A percentile compares a stretch with the other conserved stretches of the same genome.
Conservation (phyloP, 2,113 vertebrate species). For the Neolamprologus falcicula region DNA sequence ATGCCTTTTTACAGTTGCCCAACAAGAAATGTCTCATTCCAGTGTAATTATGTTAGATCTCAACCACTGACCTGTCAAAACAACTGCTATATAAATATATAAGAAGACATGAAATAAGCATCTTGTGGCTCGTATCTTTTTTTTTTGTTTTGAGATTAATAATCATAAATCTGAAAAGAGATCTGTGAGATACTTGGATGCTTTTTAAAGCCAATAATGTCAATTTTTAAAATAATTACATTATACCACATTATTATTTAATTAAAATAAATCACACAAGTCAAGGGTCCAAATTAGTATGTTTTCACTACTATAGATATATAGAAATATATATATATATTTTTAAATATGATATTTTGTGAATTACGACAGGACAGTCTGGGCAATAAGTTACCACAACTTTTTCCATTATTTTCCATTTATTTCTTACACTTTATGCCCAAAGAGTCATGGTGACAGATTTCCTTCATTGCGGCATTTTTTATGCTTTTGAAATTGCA, state of each 20-base stretch:
- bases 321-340: neutral
- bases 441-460: neutral
- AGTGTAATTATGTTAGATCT: constrained; percentile 50
- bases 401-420: neutral
- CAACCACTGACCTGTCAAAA: constrained; percentile 30
- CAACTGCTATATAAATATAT: constrained; percentile 50
- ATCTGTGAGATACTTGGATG: neutral
- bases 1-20: constrained; percentile 46
- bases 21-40: constrained; percentile 36
- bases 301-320: neutral
- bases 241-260: neutral
- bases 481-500: neutral
- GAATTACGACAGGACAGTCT: neutral
- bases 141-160: neutral
- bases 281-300: neutral
- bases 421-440: neutral
- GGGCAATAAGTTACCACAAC: neutral
- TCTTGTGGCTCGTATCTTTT: neutral
- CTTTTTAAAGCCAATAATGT: neutral
- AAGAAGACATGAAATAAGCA: constrained; percentile 23
- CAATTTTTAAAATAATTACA: neutral
- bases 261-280: neutral
- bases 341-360: neutral
- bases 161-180: neutral
- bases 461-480: neutral